Conservation (phyloP, 2,113 vertebrate species). For the Propithecus coquereli region DNA sequence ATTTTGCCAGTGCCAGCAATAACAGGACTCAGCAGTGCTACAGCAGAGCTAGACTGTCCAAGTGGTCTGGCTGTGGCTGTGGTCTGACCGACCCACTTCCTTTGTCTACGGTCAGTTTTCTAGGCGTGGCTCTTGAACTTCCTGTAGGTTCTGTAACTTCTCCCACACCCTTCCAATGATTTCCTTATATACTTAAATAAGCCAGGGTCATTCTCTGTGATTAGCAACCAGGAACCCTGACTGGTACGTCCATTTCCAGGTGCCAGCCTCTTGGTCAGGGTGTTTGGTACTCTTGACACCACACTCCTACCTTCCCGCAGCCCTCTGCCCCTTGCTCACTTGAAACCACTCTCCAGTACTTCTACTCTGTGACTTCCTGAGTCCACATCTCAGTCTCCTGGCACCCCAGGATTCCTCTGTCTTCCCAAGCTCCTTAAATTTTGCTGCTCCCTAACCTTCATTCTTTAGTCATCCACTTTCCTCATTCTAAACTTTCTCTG, state of each 20-base stretch:
- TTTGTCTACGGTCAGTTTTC: background rate
- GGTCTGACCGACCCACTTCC: background rate
- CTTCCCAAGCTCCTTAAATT: background rate
- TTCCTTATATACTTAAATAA: background rate
- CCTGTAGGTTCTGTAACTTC: background rate
- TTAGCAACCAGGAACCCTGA: background rate
- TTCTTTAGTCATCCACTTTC: background rate
- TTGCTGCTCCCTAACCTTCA: background rate
- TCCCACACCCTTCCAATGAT: background rate
- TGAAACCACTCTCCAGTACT: too few species aligned
- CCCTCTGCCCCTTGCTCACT: background rate
- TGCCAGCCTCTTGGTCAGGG: background rate
- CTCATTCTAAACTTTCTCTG: background rate
- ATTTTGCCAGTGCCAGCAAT: background rate
- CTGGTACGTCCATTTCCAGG: background rate
- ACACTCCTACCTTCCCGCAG: background rate
- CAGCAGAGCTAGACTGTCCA: background rate
- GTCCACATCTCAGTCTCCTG: background rate
- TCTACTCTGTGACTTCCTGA: background rate
- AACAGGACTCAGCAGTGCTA: background rate
- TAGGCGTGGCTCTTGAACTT: background rate
- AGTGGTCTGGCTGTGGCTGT: background rate
- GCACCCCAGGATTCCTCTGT: background rate
- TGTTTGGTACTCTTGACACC: accelerated
- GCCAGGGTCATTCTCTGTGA: background rate